Evolutionary conservation across 1,140 invertebrate species (phyloP), one percentile per base, ranked within the genome.

Genomic region (Drosophila parabipectinata): DNA sequence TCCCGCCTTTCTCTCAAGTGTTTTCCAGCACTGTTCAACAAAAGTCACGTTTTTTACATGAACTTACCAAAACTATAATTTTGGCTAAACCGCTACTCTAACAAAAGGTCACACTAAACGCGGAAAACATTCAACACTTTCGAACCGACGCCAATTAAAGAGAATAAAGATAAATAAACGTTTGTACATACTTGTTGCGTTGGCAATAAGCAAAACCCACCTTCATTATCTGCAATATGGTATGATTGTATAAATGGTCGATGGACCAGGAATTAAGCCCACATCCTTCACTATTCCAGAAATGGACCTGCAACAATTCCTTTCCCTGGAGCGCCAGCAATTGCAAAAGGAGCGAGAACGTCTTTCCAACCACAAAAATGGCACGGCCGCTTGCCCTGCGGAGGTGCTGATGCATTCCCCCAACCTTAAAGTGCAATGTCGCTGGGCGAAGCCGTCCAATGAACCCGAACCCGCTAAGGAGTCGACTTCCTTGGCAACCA

Each of bases 231-330:
- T 12, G 45, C 34, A 64, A 32, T 58, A 26, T 37, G 30, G 64
- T 71, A 15, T 4, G 54, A 30, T 7, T n/a, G 18, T 3, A 18
- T 3, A 1, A 1, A 26, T 21, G 12, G 10, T 12, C 30, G 6
- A 32, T n/a, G n/a, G 1, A 64, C 2, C 2, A 12, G 5, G 28
- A 9, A 7, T 5, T n/a, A n/a, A 4, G 26, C 12, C 8, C 12
- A 41, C 39, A 0, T n/a, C n/a, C n/a, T 4, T 12, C 24, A 12
- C 9, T 8, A 10, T 24, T 64, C 2, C 28, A 44, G 72, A 50
- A 6, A 88, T 87, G 83, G 83, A 87, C 41, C 48, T 87, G 24
- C 75, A 87, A 30, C 44, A 88, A 59, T 87, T 87, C 54, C 62
- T 87, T 41, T 56, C 44, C 1, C 8, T 83, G 61, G 79, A 87